Percentiles rank a stretch among this genome's conserved stretches.
These are phyloP conservation scores for Cotesia congregata DNA, from an alignment of 2,888 invertebrate species.

Conservation along the genomic window DNA sequence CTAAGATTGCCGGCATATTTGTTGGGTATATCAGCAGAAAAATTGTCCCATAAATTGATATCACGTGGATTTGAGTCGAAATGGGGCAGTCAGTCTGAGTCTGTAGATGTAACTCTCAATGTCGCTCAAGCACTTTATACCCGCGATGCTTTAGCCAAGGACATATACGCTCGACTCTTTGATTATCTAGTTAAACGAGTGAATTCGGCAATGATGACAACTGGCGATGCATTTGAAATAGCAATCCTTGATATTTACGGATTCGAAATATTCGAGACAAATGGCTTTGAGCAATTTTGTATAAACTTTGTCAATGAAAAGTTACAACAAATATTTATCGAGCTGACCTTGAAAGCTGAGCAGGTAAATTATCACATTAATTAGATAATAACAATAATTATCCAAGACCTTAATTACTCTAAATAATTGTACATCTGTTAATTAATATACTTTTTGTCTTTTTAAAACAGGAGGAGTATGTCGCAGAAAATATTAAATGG, in stretches of 20 bases:
- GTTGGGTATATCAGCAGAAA: conserved; percentile 73
- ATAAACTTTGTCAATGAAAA: conserved; percentile 83
- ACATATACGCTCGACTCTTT: conserved; percentile 76
- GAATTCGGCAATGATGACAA: conserved; percentile 76
- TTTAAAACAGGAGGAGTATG: conserved; percentile 75
- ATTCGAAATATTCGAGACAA: conserved; percentile 79
- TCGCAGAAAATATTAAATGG: conserved; percentile 79
- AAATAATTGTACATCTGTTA: not conserved
- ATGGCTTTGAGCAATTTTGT: conserved; percentile 81
- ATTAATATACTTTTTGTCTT: conserved; percentile 6
- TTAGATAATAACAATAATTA: conserved; percentile 21
- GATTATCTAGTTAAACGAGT: conserved; percentile 77
- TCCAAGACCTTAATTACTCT: not conserved
- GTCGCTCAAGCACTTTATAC: conserved; percentile 77
- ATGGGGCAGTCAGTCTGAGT: conserved; percentile 78
- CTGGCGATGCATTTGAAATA: conserved; percentile 70
- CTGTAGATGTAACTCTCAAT: conserved; percentile 77
- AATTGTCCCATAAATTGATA: conserved; percentile 74
- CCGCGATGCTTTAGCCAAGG: conserved; percentile 77
- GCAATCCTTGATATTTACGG: conserved; percentile 81
- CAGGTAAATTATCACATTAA: conserved; percentile 71
- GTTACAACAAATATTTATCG: conserved; percentile 81
- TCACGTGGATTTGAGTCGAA: conserved; percentile 78
- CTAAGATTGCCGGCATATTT: conserved; percentile 76
- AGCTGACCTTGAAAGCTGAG: conserved; percentile 79